These are phyloP conservation scores for Leptobrachium ailaonicum DNA, from an alignment of 2,113 vertebrate species.

Conservation along the genomic window DNA sequence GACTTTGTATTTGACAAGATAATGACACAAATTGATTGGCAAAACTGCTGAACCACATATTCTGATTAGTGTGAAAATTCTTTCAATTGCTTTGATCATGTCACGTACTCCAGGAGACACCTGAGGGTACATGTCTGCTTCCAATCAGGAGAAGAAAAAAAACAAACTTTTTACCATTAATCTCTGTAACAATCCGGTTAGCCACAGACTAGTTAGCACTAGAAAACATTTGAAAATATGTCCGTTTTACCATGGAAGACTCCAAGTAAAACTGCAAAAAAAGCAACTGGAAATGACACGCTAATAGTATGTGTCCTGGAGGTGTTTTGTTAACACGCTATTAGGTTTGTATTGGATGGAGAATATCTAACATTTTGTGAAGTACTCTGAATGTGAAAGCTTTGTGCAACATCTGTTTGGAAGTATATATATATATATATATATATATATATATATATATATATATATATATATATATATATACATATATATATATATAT, in stretches of 20 bases:
- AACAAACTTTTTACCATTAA: constrained; percentile 1
- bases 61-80: constrained; percentile 11
- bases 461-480: no score
- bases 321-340: not conserved
- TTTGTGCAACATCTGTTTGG: no score
- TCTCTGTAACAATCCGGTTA: not conserved
- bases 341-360: not conserved
- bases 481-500: no score
- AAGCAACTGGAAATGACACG: not conserved
- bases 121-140: constrained; percentile 7
- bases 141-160: not conserved
- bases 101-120: constrained; percentile 25
- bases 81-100: constrained; percentile 29
- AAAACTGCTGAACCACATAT: constrained; percentile 10
- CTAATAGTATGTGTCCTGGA: not conserved
- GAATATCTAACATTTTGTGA: no score
- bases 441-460: no score
- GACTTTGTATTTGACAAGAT: constrained; percentile 29
- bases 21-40: constrained; percentile 2
- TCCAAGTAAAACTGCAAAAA: not conserved
- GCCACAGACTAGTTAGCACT: not conserved
- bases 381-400: no score
- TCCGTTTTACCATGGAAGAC: not conserved
- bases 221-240: constrained; percentile 2
- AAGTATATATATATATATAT: not conserved